Evolutionary conservation across 1,140 invertebrate genomes (phyloP).

Genomic region (Drusus annulatus): DNA sequence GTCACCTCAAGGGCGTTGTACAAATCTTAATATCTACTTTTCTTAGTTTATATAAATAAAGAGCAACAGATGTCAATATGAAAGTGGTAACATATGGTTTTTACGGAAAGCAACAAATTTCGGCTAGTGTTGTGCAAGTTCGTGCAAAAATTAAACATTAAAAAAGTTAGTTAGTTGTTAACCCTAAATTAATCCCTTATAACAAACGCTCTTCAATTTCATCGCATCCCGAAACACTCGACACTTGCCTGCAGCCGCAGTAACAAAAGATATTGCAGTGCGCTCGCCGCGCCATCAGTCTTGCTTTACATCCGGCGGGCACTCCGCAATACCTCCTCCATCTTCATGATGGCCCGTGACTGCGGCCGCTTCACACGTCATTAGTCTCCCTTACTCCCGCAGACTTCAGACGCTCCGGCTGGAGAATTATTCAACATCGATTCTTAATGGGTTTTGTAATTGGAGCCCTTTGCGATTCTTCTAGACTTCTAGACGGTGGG

Average conservation of each 20-base stretch:
- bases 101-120: no score
- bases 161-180: no score
- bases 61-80: no score
- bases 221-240: not conserved
- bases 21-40: no score
- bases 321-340: slow-evolving; percentile 34
- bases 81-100: no score
- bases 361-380: slow-evolving; percentile 43
- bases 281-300: slow-evolving; percentile 23
- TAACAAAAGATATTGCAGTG: slow-evolving; percentile 26
- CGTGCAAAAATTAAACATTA: no score
- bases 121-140: no score
- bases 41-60: no score
- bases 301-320: slow-evolving; percentile 45
- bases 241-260: not conserved
- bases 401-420: not conserved
- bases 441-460: slow-evolving; percentile 7
- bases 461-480: not conserved
- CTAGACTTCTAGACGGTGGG: no score
- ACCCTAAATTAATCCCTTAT: no score
- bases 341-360: slow-evolving; percentile 45
- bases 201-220: not conserved
- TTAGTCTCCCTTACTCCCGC: slow-evolving; percentile 42
- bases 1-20: no score
- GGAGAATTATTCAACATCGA: not conserved